Conservation (phyloP, 2,113 vertebrate species). For the Prinia subflava region DNA sequence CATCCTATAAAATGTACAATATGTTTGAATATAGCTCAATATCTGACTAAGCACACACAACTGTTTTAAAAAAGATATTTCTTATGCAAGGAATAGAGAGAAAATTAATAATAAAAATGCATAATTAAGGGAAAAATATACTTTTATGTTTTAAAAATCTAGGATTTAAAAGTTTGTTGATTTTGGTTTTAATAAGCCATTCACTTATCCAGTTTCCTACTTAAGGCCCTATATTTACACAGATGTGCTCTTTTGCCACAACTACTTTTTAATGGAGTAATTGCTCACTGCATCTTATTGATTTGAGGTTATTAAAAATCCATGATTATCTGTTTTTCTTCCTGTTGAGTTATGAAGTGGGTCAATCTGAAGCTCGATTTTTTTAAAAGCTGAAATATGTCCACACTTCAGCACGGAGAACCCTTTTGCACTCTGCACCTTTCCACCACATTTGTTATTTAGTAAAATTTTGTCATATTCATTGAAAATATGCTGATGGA, state of each 20-base stretch:
- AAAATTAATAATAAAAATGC: not conserved
- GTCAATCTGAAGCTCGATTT: not conserved
- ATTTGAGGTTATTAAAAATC: constrained; percentile 25
- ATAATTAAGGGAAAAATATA: not conserved
- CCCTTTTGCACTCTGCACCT: not conserved
- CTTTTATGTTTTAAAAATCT: not conserved
- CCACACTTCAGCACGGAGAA: not conserved
- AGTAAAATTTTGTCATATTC: not conserved
- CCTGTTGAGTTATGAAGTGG: not conserved
- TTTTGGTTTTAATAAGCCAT: not conserved
- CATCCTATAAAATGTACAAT: not conserved
- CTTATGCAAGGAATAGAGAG: not conserved
- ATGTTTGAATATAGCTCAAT: not conserved
- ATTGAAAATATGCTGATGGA: not conserved
- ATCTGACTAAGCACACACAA: not conserved
- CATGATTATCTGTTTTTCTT: not conserved
- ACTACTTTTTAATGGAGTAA: not conserved
- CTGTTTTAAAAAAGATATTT: not conserved
- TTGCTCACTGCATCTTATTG: not conserved
- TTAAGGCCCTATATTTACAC: not conserved
- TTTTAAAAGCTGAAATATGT: not conserved
- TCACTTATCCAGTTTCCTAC: not conserved
- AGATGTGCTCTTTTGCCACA: not conserved
- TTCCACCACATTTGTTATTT: not conserved
- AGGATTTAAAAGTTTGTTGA: not conserved